Evolutionary conservation across 2,888 invertebrate species (phyloP), one percentile per base, ranked within the genome.

Genomic region (Dasypolia templi): DNA sequence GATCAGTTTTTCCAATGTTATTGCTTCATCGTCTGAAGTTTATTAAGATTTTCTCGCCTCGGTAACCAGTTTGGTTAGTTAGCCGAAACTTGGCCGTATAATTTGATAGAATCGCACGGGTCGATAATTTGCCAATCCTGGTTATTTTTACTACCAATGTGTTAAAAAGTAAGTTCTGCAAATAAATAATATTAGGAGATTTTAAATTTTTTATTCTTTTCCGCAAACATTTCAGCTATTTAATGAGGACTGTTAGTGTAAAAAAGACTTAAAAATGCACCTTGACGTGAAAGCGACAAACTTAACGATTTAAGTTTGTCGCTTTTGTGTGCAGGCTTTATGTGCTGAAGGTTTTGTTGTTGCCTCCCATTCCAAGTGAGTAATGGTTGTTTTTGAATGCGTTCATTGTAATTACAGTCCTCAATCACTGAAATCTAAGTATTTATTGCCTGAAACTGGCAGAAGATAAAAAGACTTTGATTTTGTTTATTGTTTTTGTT

Each of bases 241-340:
- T 53, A 65, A 56, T 59, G 39, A 65, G 46, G 53, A n/a, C 22
- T 51, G 44, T 71, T 70, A 61, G 17, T 67, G 46, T 51, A 32
- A 70, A 75, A 72, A 61, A 73, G 49, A 55, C 46, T 84, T 75
- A 76, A 79, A 81, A 68, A 79, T 73, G 29, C 62, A 75, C 73
- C 39, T 56, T 63, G 79, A 55, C n/a, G n/a, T n/a, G n/a, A n/a
- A n/a, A n/a, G n/a, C n/a, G n/a, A n/a, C n/a, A n/a, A n/a, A n/a
- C n/a, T n/a, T n/a, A n/a, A n/a, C 64, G 67, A 75, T 81, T 84
- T 71, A 66, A 70, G 66, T 63, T 82, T 59, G 51, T 69, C 49
- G 12, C 29, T 53, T 65, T 79, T 68, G 56, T 53, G 53, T 72
- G 46, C 71, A 59, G 62, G 66, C 29, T 81, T 77, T 77, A 68